Evolutionary conservation across 2,113 vertebrate species (phyloP).

Genomic region (Sciurus niger): DNA sequence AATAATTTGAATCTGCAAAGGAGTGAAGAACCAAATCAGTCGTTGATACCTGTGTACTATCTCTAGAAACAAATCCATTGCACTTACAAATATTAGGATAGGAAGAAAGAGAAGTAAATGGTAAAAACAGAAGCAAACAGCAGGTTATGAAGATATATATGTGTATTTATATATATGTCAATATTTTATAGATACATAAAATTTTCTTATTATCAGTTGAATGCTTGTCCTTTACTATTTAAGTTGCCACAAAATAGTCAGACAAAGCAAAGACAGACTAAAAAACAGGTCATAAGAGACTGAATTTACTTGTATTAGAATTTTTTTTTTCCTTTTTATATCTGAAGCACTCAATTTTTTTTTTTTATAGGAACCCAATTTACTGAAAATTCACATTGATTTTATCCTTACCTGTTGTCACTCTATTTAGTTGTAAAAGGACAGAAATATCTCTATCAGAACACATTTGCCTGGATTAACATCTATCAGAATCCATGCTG

Average conservation of each 20-base stretch:
- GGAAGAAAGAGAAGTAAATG: background rate
- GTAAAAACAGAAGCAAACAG: background rate
- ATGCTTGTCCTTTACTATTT: background rate
- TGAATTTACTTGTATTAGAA: constrained; percentile 22
- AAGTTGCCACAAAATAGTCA: background rate
- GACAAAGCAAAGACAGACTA: background rate
- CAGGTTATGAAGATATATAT: background rate
- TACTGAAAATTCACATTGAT: constrained; percentile 52
- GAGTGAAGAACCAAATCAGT: background rate
- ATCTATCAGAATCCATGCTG: background rate
- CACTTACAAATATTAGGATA: background rate
- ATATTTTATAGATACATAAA: background rate
- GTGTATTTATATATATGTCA: background rate
- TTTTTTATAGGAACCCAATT: constrained; percentile 29
- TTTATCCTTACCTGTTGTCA: constrained; percentile 16
- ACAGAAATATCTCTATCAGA: background rate
- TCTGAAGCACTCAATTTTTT: background rate
- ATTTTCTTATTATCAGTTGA: background rate
- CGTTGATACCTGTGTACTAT: background rate
- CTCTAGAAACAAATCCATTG: background rate
- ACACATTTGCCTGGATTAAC: background rate
- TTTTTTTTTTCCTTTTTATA: background rate
- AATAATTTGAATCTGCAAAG: background rate
- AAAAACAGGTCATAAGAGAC: background rate
- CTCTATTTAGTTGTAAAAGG: background rate